Conservation (phyloP, 2,113 vertebrate species). For the Zosterops japonicus region DNA sequence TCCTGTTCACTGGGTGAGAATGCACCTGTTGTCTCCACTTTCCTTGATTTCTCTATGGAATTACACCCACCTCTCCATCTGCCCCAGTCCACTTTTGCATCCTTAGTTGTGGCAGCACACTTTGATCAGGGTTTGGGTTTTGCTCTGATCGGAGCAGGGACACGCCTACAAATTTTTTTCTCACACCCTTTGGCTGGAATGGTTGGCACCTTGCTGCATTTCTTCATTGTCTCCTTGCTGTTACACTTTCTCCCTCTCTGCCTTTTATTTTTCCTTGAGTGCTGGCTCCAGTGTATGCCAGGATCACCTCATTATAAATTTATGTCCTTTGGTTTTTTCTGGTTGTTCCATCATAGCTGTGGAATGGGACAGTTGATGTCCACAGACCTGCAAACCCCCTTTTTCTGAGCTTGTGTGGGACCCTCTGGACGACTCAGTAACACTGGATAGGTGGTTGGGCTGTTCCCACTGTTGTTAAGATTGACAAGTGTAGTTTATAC, state of each 20-base stretch:
- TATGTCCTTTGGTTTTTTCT: not conserved
- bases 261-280: not conserved
- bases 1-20: not conserved
- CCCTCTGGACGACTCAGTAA: not conserved
- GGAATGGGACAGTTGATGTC: not conserved
- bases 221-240: not conserved
- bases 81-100: not conserved
- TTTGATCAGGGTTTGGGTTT: not conserved
- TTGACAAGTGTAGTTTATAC: not conserved
- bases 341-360: not conserved
- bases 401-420: not conserved
- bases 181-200: accelerated
- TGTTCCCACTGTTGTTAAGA: not conserved
- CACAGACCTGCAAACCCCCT: not conserved
- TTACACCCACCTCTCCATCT: not conserved
- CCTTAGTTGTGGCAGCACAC: not conserved
- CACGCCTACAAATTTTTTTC: not conserved
- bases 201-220: not conserved
- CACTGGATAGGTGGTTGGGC: not conserved
- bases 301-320: not conserved
- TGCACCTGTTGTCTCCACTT: not conserved
- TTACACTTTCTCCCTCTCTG: not conserved
- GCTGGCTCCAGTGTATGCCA: not conserved
- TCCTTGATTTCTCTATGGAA: not conserved
- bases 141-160: accelerated